phyloP scores from a whole-genome alignment of 2,113 vertebrate species.

The Pardalotus punctatus region DNA sequence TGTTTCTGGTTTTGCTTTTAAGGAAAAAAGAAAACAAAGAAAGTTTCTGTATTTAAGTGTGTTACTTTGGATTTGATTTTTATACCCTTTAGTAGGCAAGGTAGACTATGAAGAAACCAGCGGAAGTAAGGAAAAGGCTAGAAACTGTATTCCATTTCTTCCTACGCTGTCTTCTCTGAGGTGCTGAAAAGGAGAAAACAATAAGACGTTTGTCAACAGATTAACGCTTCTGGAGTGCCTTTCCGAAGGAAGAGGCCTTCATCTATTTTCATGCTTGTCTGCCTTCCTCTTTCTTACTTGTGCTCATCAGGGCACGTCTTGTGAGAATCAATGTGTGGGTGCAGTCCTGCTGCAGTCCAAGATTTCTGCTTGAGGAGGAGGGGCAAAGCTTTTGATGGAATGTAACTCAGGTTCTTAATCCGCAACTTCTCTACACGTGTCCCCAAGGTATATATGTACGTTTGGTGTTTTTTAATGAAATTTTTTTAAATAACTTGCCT shows the following conservation, averaged over 20 bases:
- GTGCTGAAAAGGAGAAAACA: neutral
- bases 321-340: neutral
- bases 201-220: neutral
- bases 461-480: neutral
- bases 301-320: neutral
- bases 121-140: neutral
- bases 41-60: neutral
- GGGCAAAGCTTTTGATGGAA: neutral
- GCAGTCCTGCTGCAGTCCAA: neutral
- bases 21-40: no score
- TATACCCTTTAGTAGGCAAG: neutral
- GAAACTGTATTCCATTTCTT: neutral
- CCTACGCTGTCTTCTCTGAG: neutral
- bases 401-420: neutral
- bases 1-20: neutral
- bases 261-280: neutral
- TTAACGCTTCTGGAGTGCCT: neutral
- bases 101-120: neutral
- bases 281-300: neutral
- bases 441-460: neutral
- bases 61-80: neutral
- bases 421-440: neutral
- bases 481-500: neutral
- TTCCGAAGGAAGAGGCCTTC: neutral
- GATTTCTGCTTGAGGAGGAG: neutral